Conservation (phyloP, 2,797 vertebrate species). For the Prunella strophiata region DNA sequence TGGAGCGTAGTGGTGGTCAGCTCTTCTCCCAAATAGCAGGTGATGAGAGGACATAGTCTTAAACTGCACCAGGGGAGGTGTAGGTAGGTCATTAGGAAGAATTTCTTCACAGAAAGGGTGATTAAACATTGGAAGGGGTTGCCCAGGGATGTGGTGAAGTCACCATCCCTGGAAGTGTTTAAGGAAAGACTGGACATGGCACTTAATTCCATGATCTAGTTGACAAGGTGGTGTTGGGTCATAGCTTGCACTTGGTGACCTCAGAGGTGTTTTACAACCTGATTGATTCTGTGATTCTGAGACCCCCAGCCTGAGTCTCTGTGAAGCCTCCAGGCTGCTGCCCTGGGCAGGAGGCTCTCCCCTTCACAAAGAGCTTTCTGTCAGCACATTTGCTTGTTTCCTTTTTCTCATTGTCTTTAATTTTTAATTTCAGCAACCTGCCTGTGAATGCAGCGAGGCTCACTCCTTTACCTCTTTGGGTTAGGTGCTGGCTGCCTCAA, state of each 20-base stretch:
- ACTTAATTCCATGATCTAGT: neutral
- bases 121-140: neutral
- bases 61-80: neutral
- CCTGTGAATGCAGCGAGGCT: rapidly evolving
- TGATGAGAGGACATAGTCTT: neutral
- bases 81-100: neutral
- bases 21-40: neutral
- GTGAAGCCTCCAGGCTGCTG: neutral
- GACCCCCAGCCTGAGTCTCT: rapidly evolving
- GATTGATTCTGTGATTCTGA: neutral
- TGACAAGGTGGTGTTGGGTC: neutral
- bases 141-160: neutral
- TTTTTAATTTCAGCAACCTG: neutral
- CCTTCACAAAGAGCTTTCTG: neutral
- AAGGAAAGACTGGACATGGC: neutral
- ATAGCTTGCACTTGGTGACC: neutral
- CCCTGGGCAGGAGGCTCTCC: neutral
- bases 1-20: neutral
- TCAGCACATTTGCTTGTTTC: rapidly evolving
- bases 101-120: neutral
- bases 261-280: neutral
- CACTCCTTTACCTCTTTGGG: neutral
- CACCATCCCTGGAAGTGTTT: neutral
- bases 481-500: rapidly evolving
- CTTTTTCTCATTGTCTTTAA: neutral